A percentile compares a stretch with the other conserved stretches of the same genome.
Evolutionary conservation across 2,888 invertebrate species (phyloP).

Genomic region (Belgica antarctica): DNA sequence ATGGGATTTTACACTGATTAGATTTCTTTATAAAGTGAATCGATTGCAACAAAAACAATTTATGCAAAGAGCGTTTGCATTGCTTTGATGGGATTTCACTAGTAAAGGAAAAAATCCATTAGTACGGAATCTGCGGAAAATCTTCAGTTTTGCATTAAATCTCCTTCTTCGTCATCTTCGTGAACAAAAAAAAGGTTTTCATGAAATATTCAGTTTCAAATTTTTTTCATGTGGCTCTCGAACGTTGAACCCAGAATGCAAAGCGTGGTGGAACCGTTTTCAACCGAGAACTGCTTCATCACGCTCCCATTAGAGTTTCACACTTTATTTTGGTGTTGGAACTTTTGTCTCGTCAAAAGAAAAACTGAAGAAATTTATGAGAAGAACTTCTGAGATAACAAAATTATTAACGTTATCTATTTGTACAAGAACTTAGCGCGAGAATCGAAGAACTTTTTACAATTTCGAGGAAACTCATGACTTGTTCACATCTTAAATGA

Average conservation of each 20-base stretch:
- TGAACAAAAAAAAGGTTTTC: conserved; percentile 16
- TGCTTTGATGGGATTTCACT: neutral
- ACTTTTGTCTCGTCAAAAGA: neutral
- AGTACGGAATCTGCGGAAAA: conserved; percentile 31
- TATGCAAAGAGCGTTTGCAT: neutral
- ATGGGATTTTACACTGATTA: conserved; percentile 21
- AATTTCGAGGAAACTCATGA: neutral
- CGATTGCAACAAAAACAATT: conserved; percentile 1
- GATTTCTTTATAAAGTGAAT: neutral
- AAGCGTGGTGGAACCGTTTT: neutral
- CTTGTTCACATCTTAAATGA: neutral
- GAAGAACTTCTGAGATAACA: conserved; percentile 4
- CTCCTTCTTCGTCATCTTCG: neutral
- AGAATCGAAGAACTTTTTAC: conserved; percentile 2
- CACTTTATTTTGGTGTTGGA: conserved; percentile 26
- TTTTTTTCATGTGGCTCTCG: conserved; percentile 1
- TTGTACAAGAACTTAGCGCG: conserved; percentile 20
- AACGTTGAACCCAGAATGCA: conserved; percentile 2
- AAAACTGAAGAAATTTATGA: neutral
- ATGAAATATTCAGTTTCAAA: conserved; percentile 28
- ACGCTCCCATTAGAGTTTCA: conserved; percentile 19
- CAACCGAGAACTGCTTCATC: neutral
- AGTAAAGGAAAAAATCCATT: neutral
- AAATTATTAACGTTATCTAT: conserved; percentile 13
- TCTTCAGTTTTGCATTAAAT: conserved; percentile 5